phyloP scores from a whole-genome alignment of 2,797 vertebrate species.

The Okamejei kenojei region DNA sequence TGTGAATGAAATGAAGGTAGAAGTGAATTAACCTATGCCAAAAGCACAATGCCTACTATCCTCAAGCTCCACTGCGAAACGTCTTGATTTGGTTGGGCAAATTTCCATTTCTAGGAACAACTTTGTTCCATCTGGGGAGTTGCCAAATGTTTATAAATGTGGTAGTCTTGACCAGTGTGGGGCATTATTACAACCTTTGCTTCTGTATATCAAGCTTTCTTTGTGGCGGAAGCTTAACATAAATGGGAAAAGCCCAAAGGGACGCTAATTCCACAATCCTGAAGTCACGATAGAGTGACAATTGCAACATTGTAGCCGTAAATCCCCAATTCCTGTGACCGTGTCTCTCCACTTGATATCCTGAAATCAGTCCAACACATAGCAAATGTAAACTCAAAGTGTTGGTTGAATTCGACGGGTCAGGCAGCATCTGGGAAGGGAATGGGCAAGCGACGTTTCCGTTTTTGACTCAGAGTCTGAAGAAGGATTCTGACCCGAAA shows the following conservation, averaged over 20 bases:
- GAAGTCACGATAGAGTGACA: neutral
- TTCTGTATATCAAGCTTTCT: neutral
- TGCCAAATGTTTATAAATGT: constrained; percentile 4
- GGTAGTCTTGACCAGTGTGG: constrained; percentile 8
- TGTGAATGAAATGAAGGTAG: neutral
- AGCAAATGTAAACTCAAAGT: neutral
- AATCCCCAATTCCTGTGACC: neutral
- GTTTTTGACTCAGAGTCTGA: no score
- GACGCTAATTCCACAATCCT: constrained; percentile 30
- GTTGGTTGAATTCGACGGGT: no score
- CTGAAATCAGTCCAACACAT: neutral
- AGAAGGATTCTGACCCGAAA: no score
- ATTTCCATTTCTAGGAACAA: neutral
- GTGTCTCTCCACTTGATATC: neutral
- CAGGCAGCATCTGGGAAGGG: no score
- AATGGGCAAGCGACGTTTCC: no score
- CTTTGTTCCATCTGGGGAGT: neutral
- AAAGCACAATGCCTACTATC: neutral
- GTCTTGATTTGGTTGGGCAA: constrained; percentile 15
- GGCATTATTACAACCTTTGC: constrained; percentile 8
- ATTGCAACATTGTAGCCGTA: neutral
- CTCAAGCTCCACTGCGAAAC: no score
- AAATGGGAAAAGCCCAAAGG: constrained; percentile 15
- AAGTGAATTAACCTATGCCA: neutral
- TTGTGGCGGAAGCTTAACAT: constrained; percentile 23